Base-by-base conservation (phyloP, 2,797 vertebrate genomes). In the Austrolebias charrua region DNA sequence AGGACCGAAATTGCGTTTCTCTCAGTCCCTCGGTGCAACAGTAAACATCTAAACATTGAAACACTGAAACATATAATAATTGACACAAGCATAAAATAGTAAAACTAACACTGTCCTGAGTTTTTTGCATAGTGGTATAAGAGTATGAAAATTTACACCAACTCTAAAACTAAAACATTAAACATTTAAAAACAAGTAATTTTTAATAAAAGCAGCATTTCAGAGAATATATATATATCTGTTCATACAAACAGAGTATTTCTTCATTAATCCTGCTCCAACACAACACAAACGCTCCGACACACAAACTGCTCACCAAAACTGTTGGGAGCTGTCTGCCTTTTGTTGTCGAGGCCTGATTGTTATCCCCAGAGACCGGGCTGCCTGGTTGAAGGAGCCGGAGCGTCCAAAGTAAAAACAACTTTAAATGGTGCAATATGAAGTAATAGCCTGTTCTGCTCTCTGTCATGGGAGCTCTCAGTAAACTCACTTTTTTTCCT, bases 341-440 rank as follows among this genome's bases (percentile, higher is more conserved):
- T 67, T 77, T 66, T 72, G 78, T 82, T 67, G 55, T 74, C 35
- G 63, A 77, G 68, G 70, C 71, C 75, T 69, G 61, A 78, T 75
- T 76, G 65, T 81, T 70, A 57, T 90, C 88, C 86, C 83, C 61
- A 48, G 88, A 86, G 89, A 89, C 55, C 43, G 53, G 6, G 57
- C 62, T 28, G 71, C 68, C 79, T 84, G 68, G 74, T 65, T 67
- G 79, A 84, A 79, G 62, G 66, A 82, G 73, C 76, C 48, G 62
- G 58, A 75, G 81, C 88, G 80, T 79, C 83, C 80, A 83, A 86
- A 90, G 88, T 86, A 88, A 84, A 89, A 88, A 85, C 85, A 78
- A 70, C 79, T 79, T 24, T 85, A 89, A 90, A 85, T 90, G 90
- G 85, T 85, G 88, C 88, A 91, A 91, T 88, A 89, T 81, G 83